A percentile compares a stretch with the other conserved stretches of the same genome.
Evolutionary conservation across 2,113 vertebrate genomes (phyloP).

Genomic region (Procavia capensis): DNA sequence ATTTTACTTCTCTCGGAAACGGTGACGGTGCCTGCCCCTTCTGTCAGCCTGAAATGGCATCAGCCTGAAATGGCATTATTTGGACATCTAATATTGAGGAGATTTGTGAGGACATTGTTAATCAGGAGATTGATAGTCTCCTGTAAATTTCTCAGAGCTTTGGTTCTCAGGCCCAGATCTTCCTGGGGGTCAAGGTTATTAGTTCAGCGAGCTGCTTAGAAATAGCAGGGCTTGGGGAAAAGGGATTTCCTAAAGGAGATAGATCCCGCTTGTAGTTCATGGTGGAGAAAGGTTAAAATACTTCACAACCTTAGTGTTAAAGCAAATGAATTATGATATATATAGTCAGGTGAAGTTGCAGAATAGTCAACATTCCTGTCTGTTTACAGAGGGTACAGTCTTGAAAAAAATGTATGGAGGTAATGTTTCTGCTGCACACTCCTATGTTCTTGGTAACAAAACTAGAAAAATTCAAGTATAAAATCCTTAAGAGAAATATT

Average conservation of each 20-base stretch:
- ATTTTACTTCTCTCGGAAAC: background rate
- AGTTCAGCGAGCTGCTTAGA: background rate
- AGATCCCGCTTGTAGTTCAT: background rate
- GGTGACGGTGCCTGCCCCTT: too few relatives aligned
- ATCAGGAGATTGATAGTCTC: background rate
- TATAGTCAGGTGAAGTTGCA: background rate
- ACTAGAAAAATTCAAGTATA: background rate
- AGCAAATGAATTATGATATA: background rate
- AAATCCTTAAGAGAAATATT: too few relatives aligned
- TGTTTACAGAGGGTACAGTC: background rate
- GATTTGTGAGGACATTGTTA: background rate
- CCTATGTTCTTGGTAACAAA: background rate
- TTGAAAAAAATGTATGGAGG: background rate
- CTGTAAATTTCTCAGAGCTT: background rate
- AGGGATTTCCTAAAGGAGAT: background rate
- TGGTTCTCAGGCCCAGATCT: background rate
- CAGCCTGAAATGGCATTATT: background rate
- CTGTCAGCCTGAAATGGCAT: background rate
- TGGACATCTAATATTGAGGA: background rate
- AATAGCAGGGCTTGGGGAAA: background rate
- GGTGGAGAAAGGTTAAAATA: background rate
- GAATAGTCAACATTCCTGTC: background rate
- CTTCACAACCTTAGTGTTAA: background rate
- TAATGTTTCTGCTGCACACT: background rate
- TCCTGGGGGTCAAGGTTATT: background rate